These are phyloP conservation scores for Hystrix brachyura DNA, from an alignment of 2,113 vertebrate genomes.

Conservation along the genomic window DNA sequence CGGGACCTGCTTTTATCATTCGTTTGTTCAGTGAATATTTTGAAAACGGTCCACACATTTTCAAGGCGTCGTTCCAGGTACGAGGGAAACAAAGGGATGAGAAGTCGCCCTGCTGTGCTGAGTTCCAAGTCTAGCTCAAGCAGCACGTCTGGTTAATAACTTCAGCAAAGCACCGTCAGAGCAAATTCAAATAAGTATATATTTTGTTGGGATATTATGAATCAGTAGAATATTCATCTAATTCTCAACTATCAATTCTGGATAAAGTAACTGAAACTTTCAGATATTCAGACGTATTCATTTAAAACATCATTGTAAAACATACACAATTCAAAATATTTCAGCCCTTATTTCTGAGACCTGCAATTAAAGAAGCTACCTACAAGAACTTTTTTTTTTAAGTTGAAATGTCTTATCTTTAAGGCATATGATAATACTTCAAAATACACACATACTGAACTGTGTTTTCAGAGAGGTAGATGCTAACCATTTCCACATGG, in stretches of 20 bases:
- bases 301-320: constrained; percentile 33
- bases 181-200: constrained; percentile 36
- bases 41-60: constrained; percentile 1
- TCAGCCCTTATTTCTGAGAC: background rate
- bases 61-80: background rate
- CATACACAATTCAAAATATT: background rate
- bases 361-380: background rate
- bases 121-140: background rate
- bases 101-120: background rate
- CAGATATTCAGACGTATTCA: background rate
- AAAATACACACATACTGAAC: background rate
- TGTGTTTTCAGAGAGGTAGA: constrained; percentile 10
- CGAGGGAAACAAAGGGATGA: background rate
- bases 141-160: background rate
- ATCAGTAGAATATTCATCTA: background rate
- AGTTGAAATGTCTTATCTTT: background rate
- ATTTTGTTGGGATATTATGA: background rate
- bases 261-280: background rate
- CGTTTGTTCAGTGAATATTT: constrained; percentile 1
- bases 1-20: background rate
- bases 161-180: background rate
- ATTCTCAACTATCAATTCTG: background rate
- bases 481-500: background rate
- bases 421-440: background rate
- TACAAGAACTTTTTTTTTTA: background rate